Base-by-base conservation (phyloP, 2,113 vertebrate genomes). In the Fulmarus glacialis region DNA sequence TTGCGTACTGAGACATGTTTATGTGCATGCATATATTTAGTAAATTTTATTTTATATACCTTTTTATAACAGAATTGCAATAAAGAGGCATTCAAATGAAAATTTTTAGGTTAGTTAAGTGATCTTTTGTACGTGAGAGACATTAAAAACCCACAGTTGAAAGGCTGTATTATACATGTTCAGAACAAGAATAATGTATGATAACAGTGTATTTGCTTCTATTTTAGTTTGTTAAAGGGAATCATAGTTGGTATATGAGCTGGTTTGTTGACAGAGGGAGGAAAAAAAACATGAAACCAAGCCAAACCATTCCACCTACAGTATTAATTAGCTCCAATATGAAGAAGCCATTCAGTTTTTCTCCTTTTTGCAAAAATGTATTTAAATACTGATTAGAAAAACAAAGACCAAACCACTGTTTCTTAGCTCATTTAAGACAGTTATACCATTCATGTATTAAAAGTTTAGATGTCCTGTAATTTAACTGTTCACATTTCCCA, bases 291-390 rank as follows among this genome's bases (percentile, higher is more conserved):
- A 55, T 38, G 71, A 92, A 95, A n/a, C 38, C 38, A 91, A 96
- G 88, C 80, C 95, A 96, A 90, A 82, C 43, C 43, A 89, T 70
- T 91, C 94, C 91, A 93, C 91, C 91, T 95, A 89, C 91, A 52
- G 43, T 56, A 82, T 91, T 96, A 93, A 95, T 94, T 93, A 82
- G 19, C n/a, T 75, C 32, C 45, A 56, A 52, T 40, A 72, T 55
- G 30, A 88, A 91, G 27, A 72, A 77, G 15, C 48, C 40, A 79
- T 80, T 88, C 73, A 86, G 18, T 29, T 90, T 95, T 81, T 93
- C 50, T 63, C 1, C 0, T 42, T 63, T 80, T 74, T 62, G 29
- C 6, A 30, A 32, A 94, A 36, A 75, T 64, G 1, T 68, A 87
- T 77, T 87, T 88, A 32, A 77, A 29, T 19, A 30, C 7, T 12